Evolutionary conservation across 2,888 invertebrate species (phyloP).

Genomic region (Dynastes tityus): DNA sequence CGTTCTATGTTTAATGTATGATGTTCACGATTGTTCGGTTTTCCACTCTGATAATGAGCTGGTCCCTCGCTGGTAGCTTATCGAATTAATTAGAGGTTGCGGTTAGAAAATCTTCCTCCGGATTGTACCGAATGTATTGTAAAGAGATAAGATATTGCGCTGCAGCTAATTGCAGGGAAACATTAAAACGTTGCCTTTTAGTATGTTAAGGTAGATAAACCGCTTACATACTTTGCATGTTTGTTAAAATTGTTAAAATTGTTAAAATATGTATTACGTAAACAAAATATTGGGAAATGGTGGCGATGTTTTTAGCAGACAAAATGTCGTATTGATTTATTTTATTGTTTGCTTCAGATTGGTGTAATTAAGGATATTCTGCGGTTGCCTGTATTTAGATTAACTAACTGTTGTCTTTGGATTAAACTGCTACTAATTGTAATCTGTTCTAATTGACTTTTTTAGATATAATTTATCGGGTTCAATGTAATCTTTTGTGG

Average conservation of each 20-base stretch:
- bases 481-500: too few relatives aligned
- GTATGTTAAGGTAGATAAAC: background rate
- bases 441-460: too few relatives aligned
- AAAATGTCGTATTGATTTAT: too few relatives aligned
- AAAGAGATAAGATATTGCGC: conserved; percentile 10
- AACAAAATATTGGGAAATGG: background rate
- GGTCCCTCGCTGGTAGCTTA: conserved; percentile 11
- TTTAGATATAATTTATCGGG: too few relatives aligned
- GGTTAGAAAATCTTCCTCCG: conserved; percentile 6
- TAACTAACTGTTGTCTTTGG: too few relatives aligned
- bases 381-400: too few relatives aligned
- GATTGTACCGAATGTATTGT: conserved; percentile 6
- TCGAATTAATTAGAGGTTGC: conserved; percentile 36
- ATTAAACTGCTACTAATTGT: too few relatives aligned
- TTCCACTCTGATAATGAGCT: conserved; percentile 21
- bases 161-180: conserved; percentile 17
- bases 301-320: too few relatives aligned
- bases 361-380: background rate
- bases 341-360: background rate
- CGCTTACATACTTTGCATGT: conserved; percentile 5
- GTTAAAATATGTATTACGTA: background rate
- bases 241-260: background rate
- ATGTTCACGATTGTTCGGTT: background rate
- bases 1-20: conserved; percentile 14
- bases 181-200: conserved; percentile 13